Conservation (phyloP, 2,797 vertebrate genomes). For the Hoplostethus mediterraneus region DNA sequence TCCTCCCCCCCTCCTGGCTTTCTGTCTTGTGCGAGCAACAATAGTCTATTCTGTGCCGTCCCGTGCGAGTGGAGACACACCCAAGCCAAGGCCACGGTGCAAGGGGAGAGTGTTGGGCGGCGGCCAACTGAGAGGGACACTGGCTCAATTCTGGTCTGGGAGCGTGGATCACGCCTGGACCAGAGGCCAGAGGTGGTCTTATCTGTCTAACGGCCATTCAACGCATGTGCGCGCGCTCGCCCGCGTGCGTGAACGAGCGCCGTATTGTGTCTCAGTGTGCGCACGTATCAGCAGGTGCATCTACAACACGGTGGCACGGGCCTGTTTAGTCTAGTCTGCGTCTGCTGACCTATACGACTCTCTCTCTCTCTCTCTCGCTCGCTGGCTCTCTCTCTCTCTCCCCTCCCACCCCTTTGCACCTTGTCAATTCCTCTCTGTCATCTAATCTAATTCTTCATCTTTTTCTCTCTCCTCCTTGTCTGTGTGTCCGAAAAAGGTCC, state of each 20-base stretch:
- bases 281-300: neutral
- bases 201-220: constrained; percentile 30
- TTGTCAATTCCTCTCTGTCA: constrained; percentile 7
- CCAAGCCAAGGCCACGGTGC: constrained; percentile 78
- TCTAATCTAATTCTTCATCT: neutral
- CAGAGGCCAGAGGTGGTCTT: constrained; percentile 52
- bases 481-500: constrained; percentile 61
- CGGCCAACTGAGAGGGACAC: constrained; percentile 72
- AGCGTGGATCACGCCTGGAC: constrained; percentile 45
- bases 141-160: constrained; percentile 78
- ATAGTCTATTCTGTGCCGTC: constrained; percentile 84
- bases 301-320: constrained; percentile 2
- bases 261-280: constrained; percentile 10
- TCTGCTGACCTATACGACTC: neutral
- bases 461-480: constrained; percentile 25
- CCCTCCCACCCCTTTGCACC: constrained; percentile 10
- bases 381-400: constrained; percentile 10
- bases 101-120: constrained; percentile 71
- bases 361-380: constrained; percentile 21
- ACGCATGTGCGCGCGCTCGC: neutral
- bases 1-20: constrained; percentile 46
- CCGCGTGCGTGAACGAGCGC: constrained; percentile 3
- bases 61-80: constrained; percentile 77
- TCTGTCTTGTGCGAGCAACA: constrained; percentile 80
- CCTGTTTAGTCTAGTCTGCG: neutral